Evolutionary conservation across 92 coral and sea anemone species (phyloP), one percentile per base, ranked within the genome.

Genomic region (Virgularia gustaviana): DNA sequence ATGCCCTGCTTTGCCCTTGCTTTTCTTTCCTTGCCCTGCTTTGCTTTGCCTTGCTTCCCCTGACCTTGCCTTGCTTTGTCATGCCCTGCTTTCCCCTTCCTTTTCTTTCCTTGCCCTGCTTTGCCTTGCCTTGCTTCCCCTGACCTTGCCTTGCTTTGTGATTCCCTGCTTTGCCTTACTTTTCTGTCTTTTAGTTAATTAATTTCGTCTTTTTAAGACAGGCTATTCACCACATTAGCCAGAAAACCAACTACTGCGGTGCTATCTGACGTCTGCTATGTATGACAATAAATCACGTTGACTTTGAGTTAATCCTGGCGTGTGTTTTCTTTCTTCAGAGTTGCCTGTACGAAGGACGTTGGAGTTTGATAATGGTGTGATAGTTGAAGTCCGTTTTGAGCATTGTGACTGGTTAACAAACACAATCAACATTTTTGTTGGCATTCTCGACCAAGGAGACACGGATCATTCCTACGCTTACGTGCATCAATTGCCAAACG

Each of bases 381-480:
- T 57, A 71, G 80, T 91, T 18, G 97, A 91, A 68, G 79, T 91
- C 6, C 74, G 89, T 16, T 88, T 88, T 61, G 97, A 91, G 67
- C 97, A 91, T 70, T 81, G 63, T 0, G 83, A 85, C 68, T 91
- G 90, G 89, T 73, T 90, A 63, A 89, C 96, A 16, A 89, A 92
- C 67, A 90, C 85, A 0, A 81, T 92, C 22, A 54, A 84, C 45
- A 71, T 92, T 59, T 86, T 90, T 57, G 71, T 92, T n/a, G 82
- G 92, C 6, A 96, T 92, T 32, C 51, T 90, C 41, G 88, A 92
- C 35, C 83, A 79, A 16, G 98, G 98, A 24, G 70, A 73, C 18
- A 79, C 89, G 1, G 81, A 78, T 13, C 28, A 79, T 75, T 92
- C 92, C 71, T 87, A 92, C 31, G 88, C 92, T 2, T 84, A 78